Evolutionary conservation across 2,113 vertebrate genomes (phyloP), one percentile per base, ranked within the genome.

Genomic region (Apistogramma diplotaenia): DNA sequence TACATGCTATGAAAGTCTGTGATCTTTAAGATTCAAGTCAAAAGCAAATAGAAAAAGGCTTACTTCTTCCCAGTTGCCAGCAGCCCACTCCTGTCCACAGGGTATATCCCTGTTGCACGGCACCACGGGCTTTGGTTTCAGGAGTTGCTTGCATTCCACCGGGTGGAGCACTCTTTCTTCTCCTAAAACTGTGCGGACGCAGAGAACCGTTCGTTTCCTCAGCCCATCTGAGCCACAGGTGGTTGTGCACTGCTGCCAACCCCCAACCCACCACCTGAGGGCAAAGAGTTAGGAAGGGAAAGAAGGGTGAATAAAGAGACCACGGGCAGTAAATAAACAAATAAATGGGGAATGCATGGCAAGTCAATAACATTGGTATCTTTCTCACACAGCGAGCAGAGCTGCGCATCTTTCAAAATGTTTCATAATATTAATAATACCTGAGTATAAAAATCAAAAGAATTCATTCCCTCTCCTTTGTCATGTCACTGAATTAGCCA

Each of bases 211-310:
- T n/a, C 98, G 94, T 78, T 96, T 98, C 85, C 96, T 97, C 79
- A 96, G 86, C 5, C 98, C 98, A 0, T 93, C 91, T 9, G 95
- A 93, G 3, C 98, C 98, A 73, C 98, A 99, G 0, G 96, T 96
- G 1, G 95, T 81, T 0, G 97, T 96, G 70, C 98, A 99, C 1
- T 96, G 95, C 93, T 99, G 97, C 98, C 98, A 99, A 51, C 98
- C 96, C 3, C 97, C 97, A 70, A 97, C 93, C 98, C 98, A 99
- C 98, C 98, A 99, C 86, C 98, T 99, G 90, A 65, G 40, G 23
- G 29, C 43, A 23, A 12, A 18, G 23, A 37, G 16, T 15, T 12
- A 15, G 40, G 59, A 23, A 46, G 31, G 6, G 61, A 76, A 8
- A 59, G 27, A 58, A 21, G 19, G 19, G 10, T 58, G 67, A 57